Conservation (phyloP, 2,113 vertebrate genomes). For the Phoenicopterus ruber region DNA sequence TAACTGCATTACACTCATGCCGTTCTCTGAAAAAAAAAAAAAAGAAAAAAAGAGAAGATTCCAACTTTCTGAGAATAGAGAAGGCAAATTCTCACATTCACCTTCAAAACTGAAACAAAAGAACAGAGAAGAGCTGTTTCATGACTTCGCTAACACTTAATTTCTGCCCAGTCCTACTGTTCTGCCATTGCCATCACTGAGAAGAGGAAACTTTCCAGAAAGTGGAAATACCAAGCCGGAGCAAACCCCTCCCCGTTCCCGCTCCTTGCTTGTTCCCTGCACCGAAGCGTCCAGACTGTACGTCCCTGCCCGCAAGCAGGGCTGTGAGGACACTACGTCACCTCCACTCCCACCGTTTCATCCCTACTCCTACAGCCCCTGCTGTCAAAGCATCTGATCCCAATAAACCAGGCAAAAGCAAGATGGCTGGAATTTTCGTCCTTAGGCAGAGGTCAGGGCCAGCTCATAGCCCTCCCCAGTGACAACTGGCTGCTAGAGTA, state of each 20-base stretch:
- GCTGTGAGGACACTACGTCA: neutral
- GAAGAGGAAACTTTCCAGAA: neutral
- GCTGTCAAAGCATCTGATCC: neutral
- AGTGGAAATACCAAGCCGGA: accelerated
- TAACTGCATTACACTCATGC: neutral
- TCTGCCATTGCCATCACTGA: neutral
- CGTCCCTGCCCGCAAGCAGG: neutral
- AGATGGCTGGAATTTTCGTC: accelerated
- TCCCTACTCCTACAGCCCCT: neutral
- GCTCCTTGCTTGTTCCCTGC: neutral
- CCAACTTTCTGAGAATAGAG: neutral
- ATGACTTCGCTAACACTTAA: neutral
- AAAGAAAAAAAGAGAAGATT: neutral
- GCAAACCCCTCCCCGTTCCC: neutral
- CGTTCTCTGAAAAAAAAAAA: accelerated
- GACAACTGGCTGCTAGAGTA: neutral
- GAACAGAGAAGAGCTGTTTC: neutral
- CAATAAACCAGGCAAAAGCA: neutral
- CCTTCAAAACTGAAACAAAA: neutral
- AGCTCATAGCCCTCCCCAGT: neutral
- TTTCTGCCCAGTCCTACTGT: neutral
- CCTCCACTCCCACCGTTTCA: neutral
- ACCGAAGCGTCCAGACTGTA: neutral
- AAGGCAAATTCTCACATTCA: neutral
- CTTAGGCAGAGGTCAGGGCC: neutral